phyloP scores from a whole-genome alignment of 2,888 invertebrate genomes.

The Hoplodrina blanda region DNA sequence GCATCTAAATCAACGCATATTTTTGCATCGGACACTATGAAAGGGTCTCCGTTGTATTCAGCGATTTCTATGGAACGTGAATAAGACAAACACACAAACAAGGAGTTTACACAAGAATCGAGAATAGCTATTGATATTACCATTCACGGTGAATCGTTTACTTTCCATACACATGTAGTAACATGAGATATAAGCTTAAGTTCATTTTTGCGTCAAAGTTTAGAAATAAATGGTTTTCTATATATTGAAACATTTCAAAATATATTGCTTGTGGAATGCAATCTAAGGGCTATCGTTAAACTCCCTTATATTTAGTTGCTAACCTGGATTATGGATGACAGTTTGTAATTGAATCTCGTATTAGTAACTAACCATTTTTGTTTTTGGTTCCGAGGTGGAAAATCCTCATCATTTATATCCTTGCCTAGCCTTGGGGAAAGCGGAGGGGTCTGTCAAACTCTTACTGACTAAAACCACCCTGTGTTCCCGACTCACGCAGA shows the following conservation, averaged over 20 bases:
- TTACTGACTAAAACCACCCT: too few species aligned
- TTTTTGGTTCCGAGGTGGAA: too few species aligned
- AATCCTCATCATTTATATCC: too few species aligned
- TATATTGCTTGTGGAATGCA: neutral
- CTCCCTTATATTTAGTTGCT: neutral
- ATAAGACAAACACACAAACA: constrained; percentile 62
- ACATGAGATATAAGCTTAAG: constrained; percentile 26
- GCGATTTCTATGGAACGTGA: constrained; percentile 60
- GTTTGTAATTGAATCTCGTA: neutral
- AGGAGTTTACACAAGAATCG: constrained; percentile 63
- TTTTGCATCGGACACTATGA: constrained; percentile 59
- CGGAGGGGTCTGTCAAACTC: too few species aligned
- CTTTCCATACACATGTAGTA: constrained; percentile 36
- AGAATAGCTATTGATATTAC: constrained; percentile 66
- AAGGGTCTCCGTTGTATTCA: constrained; percentile 55
- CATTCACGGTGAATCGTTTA: constrained; percentile 61
- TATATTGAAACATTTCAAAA: neutral
- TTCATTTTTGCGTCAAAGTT: constrained; percentile 32
- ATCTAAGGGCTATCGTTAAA: neutral
- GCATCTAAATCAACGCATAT: constrained; percentile 64
- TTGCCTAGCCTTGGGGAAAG: too few species aligned
- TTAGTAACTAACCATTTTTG: neutral
- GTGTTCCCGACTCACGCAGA: too few species aligned
- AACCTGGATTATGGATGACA: too few species aligned
- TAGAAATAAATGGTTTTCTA: constrained; percentile 10